phyloP scores from a whole-genome alignment of 2,113 vertebrate species.

The Trachemys scripta region DNA sequence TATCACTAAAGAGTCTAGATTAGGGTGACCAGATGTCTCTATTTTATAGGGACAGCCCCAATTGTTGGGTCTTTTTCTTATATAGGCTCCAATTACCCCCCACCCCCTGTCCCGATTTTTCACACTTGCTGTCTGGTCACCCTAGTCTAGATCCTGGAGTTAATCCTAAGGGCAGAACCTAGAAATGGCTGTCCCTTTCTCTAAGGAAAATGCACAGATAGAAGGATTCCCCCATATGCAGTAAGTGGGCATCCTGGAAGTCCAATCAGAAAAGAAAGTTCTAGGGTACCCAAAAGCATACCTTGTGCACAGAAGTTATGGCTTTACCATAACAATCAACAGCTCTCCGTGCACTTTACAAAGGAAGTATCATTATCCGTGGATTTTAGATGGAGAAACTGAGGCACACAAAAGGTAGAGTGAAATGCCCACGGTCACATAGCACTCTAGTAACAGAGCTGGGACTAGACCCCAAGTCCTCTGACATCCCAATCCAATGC shows the following conservation, averaged over 20 bases:
- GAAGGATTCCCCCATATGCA: background rate
- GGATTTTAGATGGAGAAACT: background rate
- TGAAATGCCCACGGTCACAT: background rate
- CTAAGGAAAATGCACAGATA: background rate
- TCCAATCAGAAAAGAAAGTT: background rate
- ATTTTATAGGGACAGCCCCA: too few relatives aligned
- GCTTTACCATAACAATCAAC: background rate
- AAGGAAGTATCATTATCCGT: background rate
- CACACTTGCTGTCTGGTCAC: too few relatives aligned
- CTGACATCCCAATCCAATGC: background rate
- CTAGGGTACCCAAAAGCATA: background rate
- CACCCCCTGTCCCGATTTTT: too few relatives aligned
- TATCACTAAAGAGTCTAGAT: background rate
- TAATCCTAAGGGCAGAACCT: background rate
- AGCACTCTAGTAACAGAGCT: background rate
- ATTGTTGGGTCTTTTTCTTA: too few relatives aligned
- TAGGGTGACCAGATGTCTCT: too few relatives aligned
- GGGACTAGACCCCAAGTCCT: background rate
- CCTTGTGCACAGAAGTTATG: background rate
- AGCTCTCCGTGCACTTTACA: background rate
- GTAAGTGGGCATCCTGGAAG: background rate
- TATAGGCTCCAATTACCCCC: too few relatives aligned
- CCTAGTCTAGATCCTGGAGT: background rate
- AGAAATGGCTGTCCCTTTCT: background rate
- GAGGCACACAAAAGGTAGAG: background rate